Base-by-base conservation (phyloP, 2,113 vertebrate genomes). In the Camelus bactrianus region DNA sequence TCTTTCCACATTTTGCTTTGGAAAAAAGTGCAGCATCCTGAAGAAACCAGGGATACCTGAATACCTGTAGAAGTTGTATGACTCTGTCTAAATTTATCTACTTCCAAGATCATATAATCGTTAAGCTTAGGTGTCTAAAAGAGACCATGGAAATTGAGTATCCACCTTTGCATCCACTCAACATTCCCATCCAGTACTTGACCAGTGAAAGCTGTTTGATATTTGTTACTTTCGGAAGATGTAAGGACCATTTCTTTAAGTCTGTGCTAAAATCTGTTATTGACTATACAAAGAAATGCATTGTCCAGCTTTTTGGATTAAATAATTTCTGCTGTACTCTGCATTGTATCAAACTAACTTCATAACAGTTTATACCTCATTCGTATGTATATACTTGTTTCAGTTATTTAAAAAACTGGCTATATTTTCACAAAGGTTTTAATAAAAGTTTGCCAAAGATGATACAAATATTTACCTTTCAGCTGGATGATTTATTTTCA, bases 181-280 rank as follows among this genome's bases (percentile, higher is more conserved):
- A 4, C 46, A 72, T 35, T 72, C 30, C 24, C 0, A 14, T 28
- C 16, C 14, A 76, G 5, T 42, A 46, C 35, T 52, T 65, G n/a
- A 46, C 24, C 52, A 38, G 65, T 73, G 35, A 19, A 67, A 88
- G 11, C 22, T 84, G 35, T 28, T 28, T 79, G 17, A 67, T 79
- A 89, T 50, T 89, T 69, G 56, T 96, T 92, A 77, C 48, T 69
- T 94, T 90, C 79, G 65, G 52, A 90, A 32, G 2, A 73, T 62
- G 5, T 24, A 60, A 85, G 56, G 28, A n/a, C 32, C 6, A 48
- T 91, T 96, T 91, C 52, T 92, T 93, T 85, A 60, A 48, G 20
- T 89, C 94, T 75, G 48, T 91, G 60, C 69, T 75, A n/a, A 93
- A 94, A 70, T 82, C 8, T 79, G 93, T 81, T 89, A 52, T 42